Conservation (phyloP, 1,140 invertebrate species). For the Manduca sexta region DNA sequence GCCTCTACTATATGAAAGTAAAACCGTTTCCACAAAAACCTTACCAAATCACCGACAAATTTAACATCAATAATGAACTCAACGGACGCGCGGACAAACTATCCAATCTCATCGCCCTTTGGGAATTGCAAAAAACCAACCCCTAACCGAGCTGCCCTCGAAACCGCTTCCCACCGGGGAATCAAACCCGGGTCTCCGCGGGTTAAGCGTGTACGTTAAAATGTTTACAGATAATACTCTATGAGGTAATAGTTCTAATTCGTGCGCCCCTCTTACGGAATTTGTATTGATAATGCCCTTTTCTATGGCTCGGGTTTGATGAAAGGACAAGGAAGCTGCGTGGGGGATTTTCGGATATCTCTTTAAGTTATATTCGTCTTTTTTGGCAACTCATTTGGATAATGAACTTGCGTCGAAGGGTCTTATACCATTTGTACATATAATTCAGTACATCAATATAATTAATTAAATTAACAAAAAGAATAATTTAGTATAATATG, state of each 20-base stretch:
- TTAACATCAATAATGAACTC: constrained; percentile 42
- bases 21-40: constrained; percentile 3
- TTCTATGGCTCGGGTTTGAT: background rate
- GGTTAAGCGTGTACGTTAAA: constrained; percentile 66
- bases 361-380: constrained; percentile 17
- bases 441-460: too few species aligned
- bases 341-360: background rate
- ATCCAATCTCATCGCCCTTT: constrained; percentile 47
- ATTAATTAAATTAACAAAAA: too few species aligned
- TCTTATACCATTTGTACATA: too few species aligned
- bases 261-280: constrained; percentile 31
- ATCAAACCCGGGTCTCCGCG: constrained; percentile 54
- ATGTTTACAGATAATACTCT: constrained; percentile 69
- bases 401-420: constrained; percentile 3
- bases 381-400: constrained; percentile 15
- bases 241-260: constrained; percentile 56
- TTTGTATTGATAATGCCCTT: background rate
- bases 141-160: constrained; percentile 20
- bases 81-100: constrained; percentile 28
- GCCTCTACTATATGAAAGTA: constrained; percentile 1
- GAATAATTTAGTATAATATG: too few species aligned
- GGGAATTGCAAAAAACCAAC: constrained; percentile 51
- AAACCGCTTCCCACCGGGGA: constrained; percentile 49
- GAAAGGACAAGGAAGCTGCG: background rate
- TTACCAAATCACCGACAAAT: constrained; percentile 28